Conservation (phyloP, 2,797 vertebrate genomes). For the Decapterus maruadsi region DNA sequence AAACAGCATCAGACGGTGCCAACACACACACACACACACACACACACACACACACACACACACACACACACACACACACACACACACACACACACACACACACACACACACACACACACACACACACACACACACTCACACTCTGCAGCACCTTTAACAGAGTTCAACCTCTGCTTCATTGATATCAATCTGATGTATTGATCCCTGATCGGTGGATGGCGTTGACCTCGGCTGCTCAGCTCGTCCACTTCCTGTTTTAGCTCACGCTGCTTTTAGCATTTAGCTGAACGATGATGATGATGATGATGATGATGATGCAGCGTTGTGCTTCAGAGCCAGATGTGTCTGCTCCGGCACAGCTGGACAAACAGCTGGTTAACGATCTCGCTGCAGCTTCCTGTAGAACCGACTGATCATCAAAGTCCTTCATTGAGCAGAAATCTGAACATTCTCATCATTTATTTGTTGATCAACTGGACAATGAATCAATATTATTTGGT, state of each 20-base stretch:
- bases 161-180: background rate
- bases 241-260: too few relatives aligned
- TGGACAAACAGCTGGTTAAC: too few relatives aligned
- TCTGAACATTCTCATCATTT: background rate
- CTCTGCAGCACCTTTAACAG: background rate
- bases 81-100: slow-evolving; percentile 2
- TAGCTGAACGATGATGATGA: too few relatives aligned
- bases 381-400: too few relatives aligned
- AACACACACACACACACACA: slow-evolving; percentile 4
- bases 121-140: too few relatives aligned
- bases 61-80: background rate
- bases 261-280: too few relatives aligned
- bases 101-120: background rate
- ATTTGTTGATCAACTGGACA: background rate
- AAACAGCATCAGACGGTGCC: slow-evolving; percentile 9
- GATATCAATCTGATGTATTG: background rate
- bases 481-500: background rate
- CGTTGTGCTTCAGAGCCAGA: too few relatives aligned
- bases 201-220: background rate
- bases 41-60: background rate
- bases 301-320: too few relatives aligned
- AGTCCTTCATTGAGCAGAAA: background rate
- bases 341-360: too few relatives aligned
- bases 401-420: background rate
- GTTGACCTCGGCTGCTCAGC: background rate